Conservation (phyloP, 2,113 vertebrate species). For the Gambusia affinis region DNA sequence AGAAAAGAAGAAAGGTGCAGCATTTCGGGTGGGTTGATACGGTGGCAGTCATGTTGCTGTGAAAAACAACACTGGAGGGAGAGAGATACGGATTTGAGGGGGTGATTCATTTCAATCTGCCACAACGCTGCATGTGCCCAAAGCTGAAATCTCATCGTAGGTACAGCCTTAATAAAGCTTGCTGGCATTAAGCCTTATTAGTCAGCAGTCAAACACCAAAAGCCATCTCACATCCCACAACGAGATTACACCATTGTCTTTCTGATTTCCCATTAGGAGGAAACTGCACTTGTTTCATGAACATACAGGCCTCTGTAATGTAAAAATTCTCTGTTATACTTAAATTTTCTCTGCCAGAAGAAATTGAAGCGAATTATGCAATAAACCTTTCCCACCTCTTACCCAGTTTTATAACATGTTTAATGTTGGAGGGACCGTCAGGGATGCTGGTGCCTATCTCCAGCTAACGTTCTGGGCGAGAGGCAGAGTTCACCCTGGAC, state of each 20-base stretch:
- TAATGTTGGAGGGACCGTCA: no score
- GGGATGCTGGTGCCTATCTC: no score
- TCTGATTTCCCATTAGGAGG: slow-evolving; percentile 19
- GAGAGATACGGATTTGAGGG: slow-evolving; percentile 67
- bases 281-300: background rate
- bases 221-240: slow-evolving; percentile 49
- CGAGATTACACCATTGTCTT: slow-evolving; percentile 31
- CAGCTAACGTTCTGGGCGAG: no score
- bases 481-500: no score
- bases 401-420: background rate
- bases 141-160: slow-evolving; percentile 61
- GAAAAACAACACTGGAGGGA: slow-evolving; percentile 66
- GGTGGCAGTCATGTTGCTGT: slow-evolving; percentile 61
- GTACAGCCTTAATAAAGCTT: slow-evolving; percentile 71
- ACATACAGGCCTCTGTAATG: background rate
- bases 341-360: background rate
- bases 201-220: slow-evolving; percentile 68
- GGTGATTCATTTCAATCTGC: slow-evolving; percentile 76
- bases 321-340: background rate
- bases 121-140: slow-evolving; percentile 64
- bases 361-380: background rate
- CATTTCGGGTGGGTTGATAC: slow-evolving; percentile 64
- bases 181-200: slow-evolving; percentile 66
- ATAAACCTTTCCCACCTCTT: background rate
- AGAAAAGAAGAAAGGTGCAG: slow-evolving; percentile 60